phyloP scores from a whole-genome alignment of 2,888 invertebrate species.

The Catocala sponsa region DNA sequence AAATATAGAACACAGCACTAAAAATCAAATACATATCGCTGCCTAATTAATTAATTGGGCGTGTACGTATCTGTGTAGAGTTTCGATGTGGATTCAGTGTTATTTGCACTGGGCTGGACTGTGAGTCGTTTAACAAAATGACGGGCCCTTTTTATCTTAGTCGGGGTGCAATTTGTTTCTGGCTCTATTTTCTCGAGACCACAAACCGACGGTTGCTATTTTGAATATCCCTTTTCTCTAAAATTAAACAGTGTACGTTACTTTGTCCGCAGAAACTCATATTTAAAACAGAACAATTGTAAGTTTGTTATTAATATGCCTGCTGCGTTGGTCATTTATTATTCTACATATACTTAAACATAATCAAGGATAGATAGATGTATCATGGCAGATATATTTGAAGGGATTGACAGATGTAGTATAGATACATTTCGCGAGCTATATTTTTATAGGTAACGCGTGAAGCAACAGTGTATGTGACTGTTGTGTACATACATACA shows the following conservation, averaged over 20 bases:
- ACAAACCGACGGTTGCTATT: slow-evolving; percentile 77
- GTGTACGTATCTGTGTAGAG: slow-evolving; percentile 31
- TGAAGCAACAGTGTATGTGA: too few species aligned
- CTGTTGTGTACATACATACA: too few species aligned
- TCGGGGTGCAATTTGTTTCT: slow-evolving; percentile 82
- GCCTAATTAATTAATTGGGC: slow-evolving; percentile 45
- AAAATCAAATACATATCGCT: slow-evolving; percentile 18
- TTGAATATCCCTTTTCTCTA: slow-evolving; percentile 76
- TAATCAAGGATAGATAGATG: too few species aligned
- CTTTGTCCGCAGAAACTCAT: slow-evolving; percentile 34
- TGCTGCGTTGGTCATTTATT: neutral
- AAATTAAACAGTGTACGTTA: slow-evolving; percentile 72
- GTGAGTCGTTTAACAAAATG: slow-evolving; percentile 84
- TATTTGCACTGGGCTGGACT: slow-evolving; percentile 73
- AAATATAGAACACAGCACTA: slow-evolving; percentile 3
- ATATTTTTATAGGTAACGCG: too few species aligned
- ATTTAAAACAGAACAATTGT: slow-evolving; percentile 29
- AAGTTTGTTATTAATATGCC: slow-evolving; percentile 1
- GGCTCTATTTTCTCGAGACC: slow-evolving; percentile 81
- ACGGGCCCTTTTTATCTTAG: slow-evolving; percentile 86
- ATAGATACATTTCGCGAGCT: too few species aligned
- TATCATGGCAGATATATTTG: too few species aligned
- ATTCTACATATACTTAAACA: too few species aligned
- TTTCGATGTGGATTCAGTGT: slow-evolving; percentile 63
- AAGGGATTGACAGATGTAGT: too few species aligned